Evolutionary conservation across 1,140 invertebrate genomes (phyloP), one percentile per base, ranked within the genome.

Genomic region (Pseudachorutes palmiensis): DNA sequence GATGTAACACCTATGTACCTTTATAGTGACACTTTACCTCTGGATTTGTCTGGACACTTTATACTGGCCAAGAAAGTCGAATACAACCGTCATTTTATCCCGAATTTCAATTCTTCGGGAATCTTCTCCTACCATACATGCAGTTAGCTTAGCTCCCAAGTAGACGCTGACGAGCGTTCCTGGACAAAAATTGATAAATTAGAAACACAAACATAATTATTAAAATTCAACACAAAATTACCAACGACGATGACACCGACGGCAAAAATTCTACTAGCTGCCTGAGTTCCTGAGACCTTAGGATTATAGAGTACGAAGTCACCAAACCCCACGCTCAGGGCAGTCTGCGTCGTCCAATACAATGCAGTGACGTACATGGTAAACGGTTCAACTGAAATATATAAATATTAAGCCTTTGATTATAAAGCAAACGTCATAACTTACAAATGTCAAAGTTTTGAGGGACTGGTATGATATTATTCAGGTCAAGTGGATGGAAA

Each of bases 81-180:
- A 36, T 31, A 73, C 48, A 2, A 70, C 58, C 29, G 62, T 64
- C 28, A 69, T 60, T 64, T 71, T 65, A 9, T 68, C 70, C 51
- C 69, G 31, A 3, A 71, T 65, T 48, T 55, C 69, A 51, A 71
- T 69, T 59, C 65, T 22, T 32, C 59, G 24, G 5, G 69, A 63
- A 62, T 73, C 69, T 41, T 73, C 69, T n/a, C 69, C 69, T 2
- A 68, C 64, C 55, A 70, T 69, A 51, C 69, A 73, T 1, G 69
- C 66, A 1, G 72, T 70, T 1, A 73, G 31, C n/a, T 70, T 73
- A 0, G 49, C 51, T 2, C 66, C 69, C 1, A 73, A 31, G 29
- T 62, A 69, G 14, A 60, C 31, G 22, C 31, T 62, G 2, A 58
- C 26, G 19, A 69, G 2, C 1, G 58, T 51, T 28, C 72, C 71